These are phyloP conservation scores for Prunella himalayana DNA, from an alignment of 2,113 vertebrate species.

Conservation along the genomic window DNA sequence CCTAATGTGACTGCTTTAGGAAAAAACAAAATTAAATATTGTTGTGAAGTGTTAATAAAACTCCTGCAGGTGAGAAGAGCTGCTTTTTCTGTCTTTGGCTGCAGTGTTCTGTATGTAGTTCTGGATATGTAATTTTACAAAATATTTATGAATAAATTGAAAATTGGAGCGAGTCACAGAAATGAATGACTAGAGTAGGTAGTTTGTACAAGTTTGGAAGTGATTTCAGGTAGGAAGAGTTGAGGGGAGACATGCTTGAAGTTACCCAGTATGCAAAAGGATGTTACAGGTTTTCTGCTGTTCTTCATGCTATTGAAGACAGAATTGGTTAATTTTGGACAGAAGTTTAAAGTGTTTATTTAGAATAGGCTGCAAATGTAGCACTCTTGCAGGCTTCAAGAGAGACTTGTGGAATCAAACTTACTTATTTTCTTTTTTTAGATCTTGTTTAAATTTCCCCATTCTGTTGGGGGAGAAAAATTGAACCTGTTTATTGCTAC, in stretches of 20 bases:
- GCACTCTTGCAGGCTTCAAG: neutral
- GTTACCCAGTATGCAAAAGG: neutral
- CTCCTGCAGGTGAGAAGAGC: neutral
- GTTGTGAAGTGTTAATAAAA: neutral
- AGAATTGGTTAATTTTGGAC: neutral
- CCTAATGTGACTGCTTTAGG: neutral
- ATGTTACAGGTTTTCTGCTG: neutral
- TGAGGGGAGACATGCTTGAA: neutral
- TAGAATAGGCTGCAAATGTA: neutral
- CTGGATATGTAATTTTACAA: neutral
- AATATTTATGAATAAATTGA: neutral
- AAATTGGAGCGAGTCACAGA: neutral
- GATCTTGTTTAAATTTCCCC: neutral
- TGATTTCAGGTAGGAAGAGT: neutral
- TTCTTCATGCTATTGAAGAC: neutral
- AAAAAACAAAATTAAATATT: neutral
- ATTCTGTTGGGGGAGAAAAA: fast-evolving
- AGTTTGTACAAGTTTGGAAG: neutral
- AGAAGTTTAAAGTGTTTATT: neutral
- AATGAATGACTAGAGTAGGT: neutral
- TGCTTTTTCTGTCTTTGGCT: neutral
- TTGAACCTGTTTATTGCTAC: neutral
- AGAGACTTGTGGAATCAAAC: neutral
- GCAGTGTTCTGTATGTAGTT: neutral
- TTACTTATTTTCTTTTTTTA: neutral